Base-by-base conservation (phyloP, 2,888 invertebrate genomes). In the Ametastegia equiseti region DNA sequence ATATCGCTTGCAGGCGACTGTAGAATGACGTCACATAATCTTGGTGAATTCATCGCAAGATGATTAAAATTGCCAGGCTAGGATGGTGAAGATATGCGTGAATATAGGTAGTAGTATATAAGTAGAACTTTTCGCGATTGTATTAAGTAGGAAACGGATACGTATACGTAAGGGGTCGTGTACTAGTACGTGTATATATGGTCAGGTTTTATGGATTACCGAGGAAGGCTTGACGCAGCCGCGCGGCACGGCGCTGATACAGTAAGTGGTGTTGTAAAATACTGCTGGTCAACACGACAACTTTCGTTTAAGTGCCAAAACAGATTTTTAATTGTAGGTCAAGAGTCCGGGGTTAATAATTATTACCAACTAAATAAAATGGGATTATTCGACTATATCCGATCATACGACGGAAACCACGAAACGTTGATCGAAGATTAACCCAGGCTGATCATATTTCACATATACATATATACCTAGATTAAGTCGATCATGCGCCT, bases 271-370 rank as follows among this genome's bases (percentile, higher is more conserved):
- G 45, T 81, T 65, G 7, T 81, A 81, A 81, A 81, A 81, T 81
- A 81, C 73, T 81, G 77, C 77, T 83, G 71, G 83, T 86, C 85
- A 84, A 83, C 88, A 88, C 85, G 89, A 86, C 78, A 78, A 78
- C 60, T 78, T 78, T 78, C 78, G 78, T 78, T 78, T 78, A 78
- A 60, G 63, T 78, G 78, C 78, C 78, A 78, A 78, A 78, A 78
- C 78, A 78, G 78, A 78, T 78, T 78, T 78, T 78, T 78, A 78
- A 78, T 78, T 78, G 60, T 63, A 78, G 57, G 78, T 78, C 78
- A 63, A 63, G 63, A 57, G 78, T 60, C 42, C n/a, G 60, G 27
- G 63, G 78, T 63, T 63, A n/a, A 60, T 78, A 60, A 78, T 78
- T 78, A 78, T 60, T 42, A 57, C 42, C 57, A 60, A 78, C 78